Evolutionary conservation across 2,113 vertebrate genomes (phyloP), one percentile per base, ranked within the genome.

Genomic region (Perca schrenkii): DNA sequence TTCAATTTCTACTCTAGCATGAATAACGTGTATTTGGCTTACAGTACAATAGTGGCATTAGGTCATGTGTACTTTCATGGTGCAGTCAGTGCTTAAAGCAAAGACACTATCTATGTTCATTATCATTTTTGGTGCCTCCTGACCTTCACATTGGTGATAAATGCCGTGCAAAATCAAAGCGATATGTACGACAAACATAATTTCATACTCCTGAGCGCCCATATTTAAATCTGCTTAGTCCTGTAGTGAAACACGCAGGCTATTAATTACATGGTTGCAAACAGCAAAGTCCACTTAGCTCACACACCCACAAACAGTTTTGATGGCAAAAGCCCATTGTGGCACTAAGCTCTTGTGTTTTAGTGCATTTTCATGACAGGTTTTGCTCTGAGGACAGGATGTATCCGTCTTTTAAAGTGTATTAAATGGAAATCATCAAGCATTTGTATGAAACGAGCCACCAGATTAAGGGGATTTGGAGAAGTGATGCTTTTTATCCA

Each of bases 401-500:
- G 89, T 88, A 91, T 94, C 86, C 66, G 47, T 91, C 86, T 80
- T 90, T 74, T 93, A 95, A 94, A 94, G 92, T 95, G 92, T 95
- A 95, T 95, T 94, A 94, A 93, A 95, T 89, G 88, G 88, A 94
- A 94, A 91, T 88, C 68, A 74, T 88, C 65, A 74, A 90, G 89
- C 89, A 74, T 94, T 94, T 89, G 88, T 88, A 93, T 87, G 84
- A 93, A 92, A 77, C 58, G 66, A 92, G 90, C 74, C 87, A 61
- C 46, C 84, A 89, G 93, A 95, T 95, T 94, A 95, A 91, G 91
- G 85, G 93, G 94, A 94, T 95, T 95, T 90, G 53, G 87, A 68
- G 83, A 92, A 91, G 89, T 89, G 92, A 91, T 91, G 95, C 93
- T 93, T 93, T 94, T 85, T 92, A 92, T 92, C 90, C 90, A 82